phyloP scores from a whole-genome alignment of 2,797 vertebrate genomes.

The Adrianichthys oophorus region DNA sequence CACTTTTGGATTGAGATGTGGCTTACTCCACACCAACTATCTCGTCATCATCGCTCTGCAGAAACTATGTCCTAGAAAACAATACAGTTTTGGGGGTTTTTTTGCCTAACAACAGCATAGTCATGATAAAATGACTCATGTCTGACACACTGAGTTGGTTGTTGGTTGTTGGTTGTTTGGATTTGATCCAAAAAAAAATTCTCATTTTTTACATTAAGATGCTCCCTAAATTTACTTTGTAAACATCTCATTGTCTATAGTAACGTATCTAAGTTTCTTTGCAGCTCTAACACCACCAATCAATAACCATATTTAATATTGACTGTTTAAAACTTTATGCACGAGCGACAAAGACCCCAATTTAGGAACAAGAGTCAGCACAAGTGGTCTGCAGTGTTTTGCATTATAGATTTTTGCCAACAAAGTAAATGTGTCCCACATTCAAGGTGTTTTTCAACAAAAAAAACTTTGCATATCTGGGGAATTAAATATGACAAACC shows the following conservation, averaged over 20 bases:
- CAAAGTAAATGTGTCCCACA: neutral
- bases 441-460: neutral
- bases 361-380: constrained; percentile 3
- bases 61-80: no score
- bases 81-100: no score
- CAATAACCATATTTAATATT: constrained; percentile 10
- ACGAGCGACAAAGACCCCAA: neutral
- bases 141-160: no score
- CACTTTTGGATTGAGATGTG: no score
- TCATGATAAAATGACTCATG: no score
- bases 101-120: no score
- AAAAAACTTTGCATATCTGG: neutral
- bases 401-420: constrained; percentile 15
- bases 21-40: no score
- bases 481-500: neutral
- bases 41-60: no score
- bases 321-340: constrained; percentile 10
- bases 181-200: no score
- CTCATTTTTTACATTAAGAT: neutral
- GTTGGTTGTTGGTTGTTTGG: no score
- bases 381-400: neutral
- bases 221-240: neutral
- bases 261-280: neutral
- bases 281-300: constrained; percentile 8
- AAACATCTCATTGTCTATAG: neutral